Evolutionary conservation across 2,113 vertebrate species (phyloP).

Genomic region (Falco punctatus): DNA sequence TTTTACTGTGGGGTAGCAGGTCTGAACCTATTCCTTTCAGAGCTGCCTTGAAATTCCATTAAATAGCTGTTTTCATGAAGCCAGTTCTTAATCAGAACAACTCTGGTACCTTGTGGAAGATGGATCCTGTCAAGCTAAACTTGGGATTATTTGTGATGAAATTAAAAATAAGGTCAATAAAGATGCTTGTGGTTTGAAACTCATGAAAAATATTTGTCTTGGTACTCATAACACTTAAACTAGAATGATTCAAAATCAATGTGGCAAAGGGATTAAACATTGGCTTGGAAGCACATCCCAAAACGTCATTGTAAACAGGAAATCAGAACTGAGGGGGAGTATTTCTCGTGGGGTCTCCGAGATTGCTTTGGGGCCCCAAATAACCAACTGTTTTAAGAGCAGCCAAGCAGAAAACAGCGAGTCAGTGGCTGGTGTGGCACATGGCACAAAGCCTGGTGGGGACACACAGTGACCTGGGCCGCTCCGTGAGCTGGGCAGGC

Average conservation of each 20-base stretch:
- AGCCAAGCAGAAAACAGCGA: background rate
- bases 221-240: conserved; percentile 46
- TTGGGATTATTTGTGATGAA: conserved; percentile 40
- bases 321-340: conserved; percentile 49
- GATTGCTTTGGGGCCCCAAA: background rate
- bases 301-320: conserved; percentile 65
- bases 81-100: background rate
- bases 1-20: background rate
- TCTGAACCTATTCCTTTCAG: background rate
- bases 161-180: conserved; percentile 54
- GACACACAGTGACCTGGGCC: background rate
- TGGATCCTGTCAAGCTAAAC: background rate
- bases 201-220: conserved; percentile 64
- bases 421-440: background rate
- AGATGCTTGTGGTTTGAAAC: conserved; percentile 56
- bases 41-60: background rate
- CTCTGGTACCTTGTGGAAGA: conserved; percentile 10
- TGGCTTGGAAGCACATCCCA: conserved; percentile 54
- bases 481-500: background rate
- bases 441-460: background rate
- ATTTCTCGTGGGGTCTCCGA: conserved; percentile 39
- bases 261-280: conserved; percentile 54
- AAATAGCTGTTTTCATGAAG: background rate
- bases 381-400: background rate
- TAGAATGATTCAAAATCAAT: conserved; percentile 63